Base-by-base conservation (phyloP, 2,888 invertebrate genomes). In the Labia minor region DNA sequence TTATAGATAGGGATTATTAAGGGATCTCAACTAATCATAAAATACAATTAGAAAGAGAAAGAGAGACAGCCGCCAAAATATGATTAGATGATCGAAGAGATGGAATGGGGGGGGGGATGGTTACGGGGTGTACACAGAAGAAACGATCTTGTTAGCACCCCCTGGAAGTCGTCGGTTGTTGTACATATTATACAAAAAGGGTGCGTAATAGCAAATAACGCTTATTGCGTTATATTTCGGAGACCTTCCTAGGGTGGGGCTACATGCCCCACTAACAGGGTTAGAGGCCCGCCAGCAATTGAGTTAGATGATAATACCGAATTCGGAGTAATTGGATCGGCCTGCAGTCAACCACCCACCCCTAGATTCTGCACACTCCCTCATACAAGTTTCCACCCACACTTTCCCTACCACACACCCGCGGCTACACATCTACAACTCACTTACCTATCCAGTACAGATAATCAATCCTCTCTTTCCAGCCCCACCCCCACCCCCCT, bases 121-220 rank as follows among this genome's bases (percentile, higher is more conserved):
- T 11, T 16, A 49, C 8, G 16, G 26, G 26, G 3, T 3, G 26
- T 26, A 10, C 49, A 49, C 49, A 49, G 49, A 49, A 49, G 49
- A 49, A 49, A 49, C 49, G 49, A 49, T 49, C 49, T 49, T 49
- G 49, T 49, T 49, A 49, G 49, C 49, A 49, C 49, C 49, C 49
- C 49, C 49, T 16, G 6, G 49, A n/a, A n/a, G n/a, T n/a, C n/a
- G n/a, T n/a, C 3, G 49, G 49, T 49, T 49, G 49, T 49, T 49
- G 49, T 49, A 49, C 26, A 26, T 14, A 49, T 49, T 49, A 49
- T 49, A 49, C 49, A 49, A 49, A 49, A 49, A 49, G 49, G 49
- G 49, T 49, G 49, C 49, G 49, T 49, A 49, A 49, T 49, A 49
- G 49, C 49, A 49, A 49, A 49, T 49, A 49, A 49, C 49, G 49